Percentiles rank a stretch among this genome's conserved stretches.
Evolutionary conservation across 2,797 vertebrate species (phyloP).

Genomic region (Champsocephalus esox): DNA sequence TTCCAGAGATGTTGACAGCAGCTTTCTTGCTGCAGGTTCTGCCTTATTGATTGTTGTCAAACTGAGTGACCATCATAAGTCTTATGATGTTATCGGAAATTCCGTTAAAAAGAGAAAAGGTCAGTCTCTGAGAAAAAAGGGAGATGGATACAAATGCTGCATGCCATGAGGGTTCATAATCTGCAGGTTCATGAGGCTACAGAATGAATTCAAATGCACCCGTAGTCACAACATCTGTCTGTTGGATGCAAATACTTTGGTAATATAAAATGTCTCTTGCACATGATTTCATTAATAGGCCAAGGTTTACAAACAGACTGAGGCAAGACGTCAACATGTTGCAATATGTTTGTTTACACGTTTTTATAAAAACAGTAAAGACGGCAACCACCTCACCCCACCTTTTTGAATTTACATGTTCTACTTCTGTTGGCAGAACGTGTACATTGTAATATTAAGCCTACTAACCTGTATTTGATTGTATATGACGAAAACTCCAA

Average conservation of each 20-base stretch:
- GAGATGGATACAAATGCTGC: not conserved
- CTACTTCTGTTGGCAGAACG: too few relatives aligned
- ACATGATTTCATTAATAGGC: slow-evolving; percentile 7
- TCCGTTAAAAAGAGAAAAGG: not conserved
- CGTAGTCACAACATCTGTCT: not conserved
- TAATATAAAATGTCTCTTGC: not conserved
- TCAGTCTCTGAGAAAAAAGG: not conserved
- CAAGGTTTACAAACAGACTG: not conserved
- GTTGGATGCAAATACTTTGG: not conserved
- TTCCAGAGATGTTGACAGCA: not conserved
- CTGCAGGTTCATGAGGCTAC: not conserved
- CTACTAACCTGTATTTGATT: too few relatives aligned
- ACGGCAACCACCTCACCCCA: too few relatives aligned
- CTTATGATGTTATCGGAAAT: not conserved
- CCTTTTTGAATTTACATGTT: too few relatives aligned
- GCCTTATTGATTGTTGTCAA: not conserved
- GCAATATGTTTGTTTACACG: not conserved
- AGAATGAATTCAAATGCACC: not conserved
- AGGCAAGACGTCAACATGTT: not conserved
- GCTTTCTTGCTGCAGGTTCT: not conserved
- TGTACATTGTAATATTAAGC: too few relatives aligned
- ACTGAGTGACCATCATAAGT: not conserved
- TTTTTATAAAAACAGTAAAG: not conserved
- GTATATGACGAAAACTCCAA: too few relatives aligned
- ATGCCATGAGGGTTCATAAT: slow-evolving; percentile 3